phyloP scores from a whole-genome alignment of 2,113 vertebrate species.

The Cyprinodon variegatus region DNA sequence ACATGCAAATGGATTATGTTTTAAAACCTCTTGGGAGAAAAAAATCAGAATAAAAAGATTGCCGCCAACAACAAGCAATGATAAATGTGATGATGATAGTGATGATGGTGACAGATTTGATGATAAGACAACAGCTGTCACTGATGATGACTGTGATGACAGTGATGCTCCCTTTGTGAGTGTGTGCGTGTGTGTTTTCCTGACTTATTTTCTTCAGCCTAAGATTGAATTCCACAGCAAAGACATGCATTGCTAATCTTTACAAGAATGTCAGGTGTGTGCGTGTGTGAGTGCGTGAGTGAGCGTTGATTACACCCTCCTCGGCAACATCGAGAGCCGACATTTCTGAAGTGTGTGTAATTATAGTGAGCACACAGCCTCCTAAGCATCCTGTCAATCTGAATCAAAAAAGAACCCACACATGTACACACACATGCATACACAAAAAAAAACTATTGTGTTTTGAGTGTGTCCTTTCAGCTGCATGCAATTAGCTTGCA shows the following conservation, averaged over 20 bases:
- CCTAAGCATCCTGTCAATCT: conserved; percentile 82
- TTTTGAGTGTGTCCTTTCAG: conserved; percentile 48
- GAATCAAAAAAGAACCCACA: conserved; percentile 74
- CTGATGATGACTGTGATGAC: conserved; percentile 56
- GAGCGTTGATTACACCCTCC: conserved; percentile 79
- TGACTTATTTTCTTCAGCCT: conserved; percentile 63
- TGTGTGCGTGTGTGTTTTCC: conserved; percentile 36
- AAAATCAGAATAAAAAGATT: conserved; percentile 42
- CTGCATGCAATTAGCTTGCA: conserved; percentile 43
- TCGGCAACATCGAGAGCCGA: conserved; percentile 69
- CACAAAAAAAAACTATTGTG: conserved; percentile 54
- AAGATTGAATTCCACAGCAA: conserved; percentile 72
- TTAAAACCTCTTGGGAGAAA: conserved; percentile 20
- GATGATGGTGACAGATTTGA: conserved; percentile 63
- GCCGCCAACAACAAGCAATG: conserved; percentile 33
- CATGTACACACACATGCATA: conserved; percentile 43
- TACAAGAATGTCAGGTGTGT: conserved; percentile 80
- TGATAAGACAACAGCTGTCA: conserved; percentile 63
- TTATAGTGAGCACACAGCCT: conserved; percentile 80
- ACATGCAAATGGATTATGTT: conserved; percentile 18
- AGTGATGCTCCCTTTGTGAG: conserved; percentile 55
- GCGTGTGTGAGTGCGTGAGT: conserved; percentile 32
- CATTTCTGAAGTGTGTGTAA: conserved; percentile 81
- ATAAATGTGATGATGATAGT: conserved; percentile 57
- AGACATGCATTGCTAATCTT: conserved; percentile 80